These are phyloP conservation scores for Pteromalus puparum DNA, from an alignment of 1,140 invertebrate genomes.

Conservation along the genomic window DNA sequence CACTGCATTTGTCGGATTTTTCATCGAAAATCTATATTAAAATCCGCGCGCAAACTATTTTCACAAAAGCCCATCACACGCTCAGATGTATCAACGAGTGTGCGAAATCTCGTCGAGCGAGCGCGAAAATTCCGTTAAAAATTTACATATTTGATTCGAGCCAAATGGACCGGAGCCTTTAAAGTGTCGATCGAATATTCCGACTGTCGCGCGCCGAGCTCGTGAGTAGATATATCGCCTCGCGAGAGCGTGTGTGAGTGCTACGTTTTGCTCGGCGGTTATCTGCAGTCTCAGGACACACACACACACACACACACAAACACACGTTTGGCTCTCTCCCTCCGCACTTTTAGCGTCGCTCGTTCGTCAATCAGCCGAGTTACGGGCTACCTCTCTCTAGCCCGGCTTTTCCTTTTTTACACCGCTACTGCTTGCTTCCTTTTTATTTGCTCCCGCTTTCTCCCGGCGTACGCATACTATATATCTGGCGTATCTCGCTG, in stretches of 20 bases:
- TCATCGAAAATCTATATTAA: background rate
- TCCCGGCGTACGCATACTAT: background rate
- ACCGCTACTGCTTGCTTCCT: background rate
- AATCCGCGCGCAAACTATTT: too few species aligned
- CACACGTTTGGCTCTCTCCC: too few species aligned
- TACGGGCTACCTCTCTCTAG: background rate
- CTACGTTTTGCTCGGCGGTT: background rate
- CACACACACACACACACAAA: background rate
- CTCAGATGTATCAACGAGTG: background rate
- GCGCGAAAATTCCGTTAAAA: constrained; percentile 20
- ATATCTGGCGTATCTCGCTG: too few species aligned
- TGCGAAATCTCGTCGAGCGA: background rate
- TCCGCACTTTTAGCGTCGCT: constrained; percentile 45
- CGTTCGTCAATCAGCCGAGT: constrained; percentile 53
- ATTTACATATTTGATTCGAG: constrained; percentile 38
- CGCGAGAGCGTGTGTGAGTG: background rate
- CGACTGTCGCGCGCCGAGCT: background rate
- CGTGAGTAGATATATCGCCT: constrained; percentile 14
- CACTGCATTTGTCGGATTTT: too few species aligned
- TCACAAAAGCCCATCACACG: too few species aligned
- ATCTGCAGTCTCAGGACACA: background rate
- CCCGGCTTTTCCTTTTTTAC: background rate
- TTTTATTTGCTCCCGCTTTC: background rate
- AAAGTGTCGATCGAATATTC: constrained; percentile 37
- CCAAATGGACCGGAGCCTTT: constrained; percentile 31